Conservation (phyloP, 2,113 vertebrate genomes). For the Chrysemys picta region DNA sequence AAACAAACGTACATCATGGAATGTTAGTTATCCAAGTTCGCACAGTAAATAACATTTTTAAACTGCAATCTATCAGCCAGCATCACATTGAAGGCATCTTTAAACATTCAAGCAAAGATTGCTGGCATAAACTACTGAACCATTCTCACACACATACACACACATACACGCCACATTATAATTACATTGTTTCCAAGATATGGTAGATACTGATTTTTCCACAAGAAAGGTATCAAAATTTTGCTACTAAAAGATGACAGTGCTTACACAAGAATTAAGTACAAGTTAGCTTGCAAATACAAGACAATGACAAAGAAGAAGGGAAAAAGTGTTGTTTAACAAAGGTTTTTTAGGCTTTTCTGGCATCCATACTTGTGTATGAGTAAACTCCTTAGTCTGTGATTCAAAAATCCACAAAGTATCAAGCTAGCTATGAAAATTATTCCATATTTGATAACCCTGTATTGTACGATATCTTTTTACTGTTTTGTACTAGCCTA, state of each 20-base stretch:
- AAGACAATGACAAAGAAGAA: slow-evolving; percentile 80
- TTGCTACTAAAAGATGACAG: slow-evolving; percentile 90
- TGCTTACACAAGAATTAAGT: slow-evolving; percentile 86
- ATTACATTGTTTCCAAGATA: slow-evolving; percentile 84
- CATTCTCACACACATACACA: slow-evolving; percentile 73
- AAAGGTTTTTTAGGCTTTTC: slow-evolving; percentile 81
- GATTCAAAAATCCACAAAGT: slow-evolving; percentile 79
- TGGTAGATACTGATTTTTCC: slow-evolving; percentile 81
- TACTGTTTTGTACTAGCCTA: slow-evolving; percentile 72
- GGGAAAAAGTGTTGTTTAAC: slow-evolving; percentile 76
- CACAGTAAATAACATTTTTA: slow-evolving; percentile 85
- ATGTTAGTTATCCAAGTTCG: slow-evolving; percentile 90
- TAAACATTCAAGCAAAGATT: slow-evolving; percentile 92
- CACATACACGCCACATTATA: slow-evolving; percentile 79
- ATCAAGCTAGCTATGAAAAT: slow-evolving; percentile 71
- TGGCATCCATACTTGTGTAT: slow-evolving; percentile 76
- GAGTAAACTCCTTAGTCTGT: slow-evolving; percentile 77
- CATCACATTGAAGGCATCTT: slow-evolving; percentile 88
- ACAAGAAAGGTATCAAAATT: slow-evolving; percentile 87
- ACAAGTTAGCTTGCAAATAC: slow-evolving; percentile 86
- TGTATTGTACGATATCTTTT: slow-evolving; percentile 77
- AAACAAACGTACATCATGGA: slow-evolving; percentile 92
- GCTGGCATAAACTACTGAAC: slow-evolving; percentile 84
- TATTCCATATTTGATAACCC: slow-evolving; percentile 76
- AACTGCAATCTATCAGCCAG: slow-evolving; percentile 86